Base-by-base conservation (phyloP, 2,113 vertebrate genomes). In the Crotophaga sulcirostris region DNA sequence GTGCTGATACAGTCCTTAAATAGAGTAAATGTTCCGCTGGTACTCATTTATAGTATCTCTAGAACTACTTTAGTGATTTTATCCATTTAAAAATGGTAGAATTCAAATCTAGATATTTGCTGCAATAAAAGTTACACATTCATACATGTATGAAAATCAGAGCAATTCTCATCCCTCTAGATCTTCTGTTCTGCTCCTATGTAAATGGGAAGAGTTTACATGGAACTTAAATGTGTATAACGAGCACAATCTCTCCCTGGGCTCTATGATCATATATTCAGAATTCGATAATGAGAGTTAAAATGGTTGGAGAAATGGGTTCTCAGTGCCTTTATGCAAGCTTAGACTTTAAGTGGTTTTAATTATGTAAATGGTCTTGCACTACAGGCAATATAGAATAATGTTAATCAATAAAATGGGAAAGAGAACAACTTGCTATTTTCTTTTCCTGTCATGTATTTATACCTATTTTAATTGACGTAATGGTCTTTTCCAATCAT, bases 161-260 rank as follows among this genome's bases (percentile, higher is more conserved):
- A 64, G 10, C 24, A 59, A 55, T 83, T 85, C 34, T 64, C 5
- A 62, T 44, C 6, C 25, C 7, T 25, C 24, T 0, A 6, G 42
- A 31, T 82, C n/a, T 69, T 89, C 25, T 40, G 14, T 66, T 52
- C 52, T 62, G 34, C 18, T 23, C 82, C 56, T 66, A 6, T 0
- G 3, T 17, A 72, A 47, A 63, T 26, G 6, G 26, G 17, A 84
- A 52, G 29, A 13, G 6, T 58, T 70, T 29, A 26, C 12, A 38
- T 2, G 38, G 59, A 90, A 89, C 13, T 62, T 24, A 66, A 42
- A 62, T 31, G 26, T 36, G 13, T 1, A 1, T 36, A 64, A 66
- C 28, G 11, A 80, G 4, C 0, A 0, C 8, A 73, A 5, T 31
- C 11, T 52, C 15, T 60, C 7, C 11, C 5, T 83, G 56, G 23